These are phyloP conservation scores for Acanthurus tractus DNA, from an alignment of 2,797 vertebrate species.

Conservation along the genomic window DNA sequence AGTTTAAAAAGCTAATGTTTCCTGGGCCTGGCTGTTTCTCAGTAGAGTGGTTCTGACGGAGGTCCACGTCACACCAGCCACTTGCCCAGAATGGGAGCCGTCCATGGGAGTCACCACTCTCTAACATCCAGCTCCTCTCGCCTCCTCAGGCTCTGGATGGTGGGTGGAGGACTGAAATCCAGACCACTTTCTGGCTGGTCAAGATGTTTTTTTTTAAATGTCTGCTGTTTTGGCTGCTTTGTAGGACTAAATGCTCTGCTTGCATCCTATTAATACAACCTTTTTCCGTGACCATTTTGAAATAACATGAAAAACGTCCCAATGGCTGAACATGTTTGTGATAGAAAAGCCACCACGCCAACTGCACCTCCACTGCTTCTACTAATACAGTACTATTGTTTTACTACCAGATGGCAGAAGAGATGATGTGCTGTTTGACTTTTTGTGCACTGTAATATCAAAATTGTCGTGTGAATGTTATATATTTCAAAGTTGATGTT, in stretches of 20 bases:
- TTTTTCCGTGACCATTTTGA: background rate
- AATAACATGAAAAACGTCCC: slow-evolving; percentile 27
- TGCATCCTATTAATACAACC: slow-evolving; percentile 57
- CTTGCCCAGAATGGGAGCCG: slow-evolving; percentile 89
- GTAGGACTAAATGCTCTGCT: slow-evolving; percentile 67
- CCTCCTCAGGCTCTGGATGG: slow-evolving; percentile 84
- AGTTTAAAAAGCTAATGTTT: slow-evolving; percentile 66
- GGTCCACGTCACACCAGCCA: slow-evolving; percentile 86
- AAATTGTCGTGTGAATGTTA: background rate
- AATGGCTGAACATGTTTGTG: slow-evolving; percentile 44
- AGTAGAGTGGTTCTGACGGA: slow-evolving; percentile 90
- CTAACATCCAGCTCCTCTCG: slow-evolving; percentile 77
- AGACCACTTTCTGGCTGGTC: slow-evolving; percentile 32
- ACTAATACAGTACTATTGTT: slow-evolving; percentile 78
- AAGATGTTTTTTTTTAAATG: slow-evolving; percentile 14
- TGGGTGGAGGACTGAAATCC: slow-evolving; percentile 79
- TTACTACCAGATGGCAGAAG: slow-evolving; percentile 1
- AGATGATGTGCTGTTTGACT: slow-evolving; percentile 17
- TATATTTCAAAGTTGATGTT: background rate
- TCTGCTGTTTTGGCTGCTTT: slow-evolving; percentile 63
- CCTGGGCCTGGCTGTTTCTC: slow-evolving; percentile 75
- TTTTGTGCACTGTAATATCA: slow-evolving; percentile 12
- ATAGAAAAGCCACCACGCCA: slow-evolving; percentile 21
- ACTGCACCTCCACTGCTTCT: slow-evolving; percentile 73
- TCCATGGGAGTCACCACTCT: slow-evolving; percentile 90